Conservation (phyloP, 2,113 vertebrate genomes). For the Mobula hypostoma region DNA sequence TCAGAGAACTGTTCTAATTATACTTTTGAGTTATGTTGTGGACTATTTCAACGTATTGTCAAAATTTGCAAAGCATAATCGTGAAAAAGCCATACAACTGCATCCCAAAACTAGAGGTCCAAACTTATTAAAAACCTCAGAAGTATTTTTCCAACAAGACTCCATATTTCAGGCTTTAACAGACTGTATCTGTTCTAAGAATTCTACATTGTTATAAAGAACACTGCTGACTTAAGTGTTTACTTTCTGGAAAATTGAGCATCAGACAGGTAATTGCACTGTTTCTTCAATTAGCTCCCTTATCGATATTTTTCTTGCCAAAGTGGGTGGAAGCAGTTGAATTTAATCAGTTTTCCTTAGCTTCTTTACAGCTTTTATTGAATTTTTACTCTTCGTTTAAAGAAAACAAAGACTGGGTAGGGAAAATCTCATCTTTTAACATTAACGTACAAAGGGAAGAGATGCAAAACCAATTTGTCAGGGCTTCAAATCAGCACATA, state of each 20-base stretch:
- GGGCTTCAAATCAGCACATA: neutral
- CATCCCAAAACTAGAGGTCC: neutral
- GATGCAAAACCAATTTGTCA: neutral
- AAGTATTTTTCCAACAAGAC: neutral
- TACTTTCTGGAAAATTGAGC: neutral
- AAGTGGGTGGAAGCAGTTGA: neutral
- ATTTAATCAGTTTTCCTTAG: neutral
- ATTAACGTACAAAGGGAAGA: neutral
- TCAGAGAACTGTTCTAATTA: neutral
- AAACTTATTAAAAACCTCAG: neutral
- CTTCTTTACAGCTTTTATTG: neutral
- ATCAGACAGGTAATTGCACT: neutral
- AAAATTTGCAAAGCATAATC: neutral
- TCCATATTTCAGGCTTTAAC: neutral
- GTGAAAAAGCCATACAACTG: neutral
- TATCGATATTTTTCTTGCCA: neutral
- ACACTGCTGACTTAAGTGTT: neutral
- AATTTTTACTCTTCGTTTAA: neutral
- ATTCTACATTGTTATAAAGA: neutral
- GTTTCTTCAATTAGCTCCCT: conserved; percentile 3
- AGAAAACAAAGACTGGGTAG: neutral
- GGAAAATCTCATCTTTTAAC: neutral
- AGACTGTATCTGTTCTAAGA: neutral
- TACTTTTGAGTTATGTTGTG: neutral
- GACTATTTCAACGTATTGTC: neutral